Percentiles rank a stretch among this genome's conserved stretches.
Conservation (phyloP, 2,113 vertebrate species). For the Dolichallabes microphthalmus region DNA sequence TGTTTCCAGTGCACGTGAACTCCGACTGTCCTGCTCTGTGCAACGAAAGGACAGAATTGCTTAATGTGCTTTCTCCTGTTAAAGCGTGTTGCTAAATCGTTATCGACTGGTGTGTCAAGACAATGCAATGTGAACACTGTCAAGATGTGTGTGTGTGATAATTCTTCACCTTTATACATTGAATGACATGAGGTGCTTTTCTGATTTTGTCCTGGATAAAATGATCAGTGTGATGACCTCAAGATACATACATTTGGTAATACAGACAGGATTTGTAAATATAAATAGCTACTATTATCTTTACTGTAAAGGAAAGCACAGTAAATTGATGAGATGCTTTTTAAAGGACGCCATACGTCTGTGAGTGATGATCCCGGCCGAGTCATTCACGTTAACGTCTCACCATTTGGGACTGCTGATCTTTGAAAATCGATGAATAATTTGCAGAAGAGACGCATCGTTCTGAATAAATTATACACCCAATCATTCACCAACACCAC, state of each 20-base stretch:
- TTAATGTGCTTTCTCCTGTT: conserved; percentile 40
- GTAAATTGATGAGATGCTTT: too few species aligned
- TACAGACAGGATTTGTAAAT: neutral
- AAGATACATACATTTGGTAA: neutral
- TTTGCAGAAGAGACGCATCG: too few species aligned
- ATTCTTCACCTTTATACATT: conserved; percentile 36
- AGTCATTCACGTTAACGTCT: too few species aligned
- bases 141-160: conserved; percentile 28
- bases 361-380: too few species aligned
- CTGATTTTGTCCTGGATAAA: neutral
- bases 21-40: conserved; percentile 48
- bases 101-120: conserved; percentile 50
- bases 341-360: too few species aligned
- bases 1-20: conserved; percentile 55
- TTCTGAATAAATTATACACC: too few species aligned
- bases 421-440: too few species aligned
- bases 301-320: neutral
- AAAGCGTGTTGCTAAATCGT: conserved; percentile 53
- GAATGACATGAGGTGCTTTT: conserved; percentile 5
- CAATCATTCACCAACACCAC: too few species aligned
- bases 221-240: neutral
- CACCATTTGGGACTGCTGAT: too few species aligned
- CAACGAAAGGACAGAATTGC: conserved; percentile 49
- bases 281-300: neutral
- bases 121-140: conserved; percentile 43